A percentile compares a stretch with the other conserved stretches of the same genome.
Evolutionary conservation across 2,888 invertebrate species (phyloP).

Genomic region (Onchidella celtica): DNA sequence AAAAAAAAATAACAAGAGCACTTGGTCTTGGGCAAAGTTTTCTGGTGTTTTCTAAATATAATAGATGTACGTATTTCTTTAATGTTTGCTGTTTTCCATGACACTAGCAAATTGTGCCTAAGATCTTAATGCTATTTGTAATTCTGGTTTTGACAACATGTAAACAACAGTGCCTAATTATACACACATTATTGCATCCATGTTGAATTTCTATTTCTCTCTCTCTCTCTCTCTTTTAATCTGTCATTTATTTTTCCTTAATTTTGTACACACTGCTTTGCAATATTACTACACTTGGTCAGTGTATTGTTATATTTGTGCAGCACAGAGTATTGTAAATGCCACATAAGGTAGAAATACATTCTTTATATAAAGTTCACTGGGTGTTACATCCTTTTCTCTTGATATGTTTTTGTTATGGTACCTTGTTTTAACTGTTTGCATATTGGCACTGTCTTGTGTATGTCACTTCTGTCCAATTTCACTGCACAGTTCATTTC

Average conservation of each 20-base stretch:
- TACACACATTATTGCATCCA: background rate
- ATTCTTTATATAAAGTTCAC: background rate
- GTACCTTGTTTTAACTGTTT: no score
- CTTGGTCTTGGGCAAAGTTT: no score
- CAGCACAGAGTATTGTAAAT: constrained; percentile 37
- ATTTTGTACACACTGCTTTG: constrained; percentile 23
- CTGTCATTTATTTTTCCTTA: background rate
- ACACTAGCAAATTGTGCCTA: constrained; percentile 14
- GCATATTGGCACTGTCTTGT: no score
- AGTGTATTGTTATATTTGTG: constrained; percentile 38
- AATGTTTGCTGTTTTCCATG: no score
- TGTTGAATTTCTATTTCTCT: constrained; percentile 17
- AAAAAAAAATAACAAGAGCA: no score
- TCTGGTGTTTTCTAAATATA: no score
- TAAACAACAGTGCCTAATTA: constrained; percentile 15
- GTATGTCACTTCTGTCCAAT: no score
- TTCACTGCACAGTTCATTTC: no score
- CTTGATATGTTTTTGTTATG: no score
- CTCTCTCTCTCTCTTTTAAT: no score
- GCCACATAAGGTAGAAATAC: constrained; percentile 37
- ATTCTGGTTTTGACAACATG: constrained; percentile 4
- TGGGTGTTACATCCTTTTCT: background rate
- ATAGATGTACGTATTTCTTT: no score
- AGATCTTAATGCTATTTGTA: constrained; percentile 14
- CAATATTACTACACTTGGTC: constrained; percentile 30